Percentiles rank a stretch among this genome's conserved stretches.
phyloP scores from a whole-genome alignment of 2,113 vertebrate species.

The Litocranius walleri region DNA sequence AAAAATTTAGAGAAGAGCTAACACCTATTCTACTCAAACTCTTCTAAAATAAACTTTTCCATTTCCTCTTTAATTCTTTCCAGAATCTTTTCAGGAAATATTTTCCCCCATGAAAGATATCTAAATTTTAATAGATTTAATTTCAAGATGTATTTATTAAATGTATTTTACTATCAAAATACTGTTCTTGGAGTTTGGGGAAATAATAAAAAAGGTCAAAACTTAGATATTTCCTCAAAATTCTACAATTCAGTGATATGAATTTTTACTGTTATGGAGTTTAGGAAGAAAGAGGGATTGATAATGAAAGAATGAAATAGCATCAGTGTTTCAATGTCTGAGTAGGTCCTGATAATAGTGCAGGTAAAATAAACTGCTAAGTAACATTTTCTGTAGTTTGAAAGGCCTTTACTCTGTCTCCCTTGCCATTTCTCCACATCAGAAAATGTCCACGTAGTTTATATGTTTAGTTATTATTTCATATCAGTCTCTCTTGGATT shows the following conservation, averaged over 20 bases:
- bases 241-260: not conserved
- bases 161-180: not conserved
- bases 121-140: constrained; percentile 34
- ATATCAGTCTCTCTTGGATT: not conserved
- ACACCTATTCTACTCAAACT: no score
- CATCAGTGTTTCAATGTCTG: not conserved
- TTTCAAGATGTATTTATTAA: not conserved
- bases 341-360: not conserved
- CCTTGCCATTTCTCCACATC: not conserved
- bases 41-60: constrained; percentile 13
- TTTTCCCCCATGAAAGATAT: not conserved
- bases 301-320: not conserved
- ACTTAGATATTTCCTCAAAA: not conserved
- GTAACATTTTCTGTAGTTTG: not conserved
- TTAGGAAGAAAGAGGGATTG: not conserved
- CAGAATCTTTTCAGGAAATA: constrained; percentile 4
- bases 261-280: not conserved
- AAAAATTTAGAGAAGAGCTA: no score
- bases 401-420: not conserved
- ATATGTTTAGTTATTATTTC: not conserved
- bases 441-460: not conserved
- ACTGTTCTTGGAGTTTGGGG: not conserved
- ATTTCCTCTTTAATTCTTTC: constrained; percentile 39
- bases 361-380: not conserved
- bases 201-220: not conserved